Conservation (phyloP, 2,113 vertebrate genomes). For the Donacobius atricapilla region DNA sequence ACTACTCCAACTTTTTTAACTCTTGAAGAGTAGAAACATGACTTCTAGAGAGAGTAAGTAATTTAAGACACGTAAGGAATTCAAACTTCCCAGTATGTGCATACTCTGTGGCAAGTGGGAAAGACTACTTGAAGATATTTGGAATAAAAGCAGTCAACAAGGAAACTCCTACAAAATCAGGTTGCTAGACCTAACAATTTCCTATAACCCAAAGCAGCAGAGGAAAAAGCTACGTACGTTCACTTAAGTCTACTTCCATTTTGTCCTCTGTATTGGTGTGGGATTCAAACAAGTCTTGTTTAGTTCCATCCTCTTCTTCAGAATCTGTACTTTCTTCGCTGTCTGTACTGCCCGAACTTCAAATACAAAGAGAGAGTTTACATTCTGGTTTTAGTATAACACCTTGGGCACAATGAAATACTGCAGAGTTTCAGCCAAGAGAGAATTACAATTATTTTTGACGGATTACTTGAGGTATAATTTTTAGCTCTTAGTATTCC, state of each 20-base stretch:
- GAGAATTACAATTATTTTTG: not conserved
- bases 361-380: slow-evolving; percentile 19
- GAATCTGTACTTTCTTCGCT: slow-evolving; percentile 98
- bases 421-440: not conserved
- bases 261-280: slow-evolving; percentile 83
- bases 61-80: not conserved
- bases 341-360: slow-evolving; percentile 95
- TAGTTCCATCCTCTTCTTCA: slow-evolving; percentile 91
- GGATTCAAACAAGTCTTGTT: slow-evolving; percentile 87
- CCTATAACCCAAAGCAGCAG: not conserved
- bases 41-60: not conserved
- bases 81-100: not conserved
- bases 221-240: slow-evolving; percentile 60
- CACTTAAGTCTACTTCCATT: slow-evolving; percentile 93
- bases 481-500: not conserved
- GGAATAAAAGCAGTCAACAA: not conserved
- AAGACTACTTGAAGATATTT: not conserved
- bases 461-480: not conserved
- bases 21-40: not conserved
- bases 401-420: not conserved
- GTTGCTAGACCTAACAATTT: not conserved
- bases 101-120: not conserved
- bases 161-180: not conserved
- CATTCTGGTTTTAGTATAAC: not conserved
- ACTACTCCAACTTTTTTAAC: not conserved